Conservation (phyloP, 2,113 vertebrate species). For the Petroica traversi region DNA sequence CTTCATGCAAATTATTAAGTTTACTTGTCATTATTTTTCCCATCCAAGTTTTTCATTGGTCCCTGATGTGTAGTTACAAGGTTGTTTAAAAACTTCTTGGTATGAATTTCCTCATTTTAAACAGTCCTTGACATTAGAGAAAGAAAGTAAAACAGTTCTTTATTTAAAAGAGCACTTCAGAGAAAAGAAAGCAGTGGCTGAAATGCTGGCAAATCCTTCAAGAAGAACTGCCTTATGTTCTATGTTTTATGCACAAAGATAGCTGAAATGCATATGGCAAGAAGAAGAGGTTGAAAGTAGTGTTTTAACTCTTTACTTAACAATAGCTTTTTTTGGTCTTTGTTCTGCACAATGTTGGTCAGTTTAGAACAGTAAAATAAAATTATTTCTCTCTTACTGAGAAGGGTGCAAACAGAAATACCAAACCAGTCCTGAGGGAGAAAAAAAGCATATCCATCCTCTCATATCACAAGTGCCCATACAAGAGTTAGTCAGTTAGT, state of each 20-base stretch:
- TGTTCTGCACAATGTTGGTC: background rate
- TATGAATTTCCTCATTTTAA: background rate
- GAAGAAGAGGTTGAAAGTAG: background rate
- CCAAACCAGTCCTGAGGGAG: background rate
- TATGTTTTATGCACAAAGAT: background rate
- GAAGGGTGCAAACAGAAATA: background rate
- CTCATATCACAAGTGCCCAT: background rate
- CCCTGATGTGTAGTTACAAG: background rate
- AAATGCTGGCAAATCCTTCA: background rate
- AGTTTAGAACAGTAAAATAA: background rate
- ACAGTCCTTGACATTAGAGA: background rate
- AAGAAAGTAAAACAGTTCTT: background rate
- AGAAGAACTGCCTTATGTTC: background rate
- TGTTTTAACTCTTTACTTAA: background rate
- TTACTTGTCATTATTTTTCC: background rate
- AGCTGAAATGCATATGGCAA: background rate
- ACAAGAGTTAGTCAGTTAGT: background rate
- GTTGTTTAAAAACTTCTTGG: background rate
- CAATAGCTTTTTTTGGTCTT: background rate
- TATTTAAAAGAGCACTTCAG: background rate
- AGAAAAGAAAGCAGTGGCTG: background rate
- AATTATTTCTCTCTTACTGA: background rate
- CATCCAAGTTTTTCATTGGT: background rate
- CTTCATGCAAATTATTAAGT: background rate
- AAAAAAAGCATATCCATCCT: fast-evolving